These are phyloP conservation scores for Nephila pilipes DNA, from an alignment of 1,140 invertebrate genomes.

Conservation along the genomic window DNA sequence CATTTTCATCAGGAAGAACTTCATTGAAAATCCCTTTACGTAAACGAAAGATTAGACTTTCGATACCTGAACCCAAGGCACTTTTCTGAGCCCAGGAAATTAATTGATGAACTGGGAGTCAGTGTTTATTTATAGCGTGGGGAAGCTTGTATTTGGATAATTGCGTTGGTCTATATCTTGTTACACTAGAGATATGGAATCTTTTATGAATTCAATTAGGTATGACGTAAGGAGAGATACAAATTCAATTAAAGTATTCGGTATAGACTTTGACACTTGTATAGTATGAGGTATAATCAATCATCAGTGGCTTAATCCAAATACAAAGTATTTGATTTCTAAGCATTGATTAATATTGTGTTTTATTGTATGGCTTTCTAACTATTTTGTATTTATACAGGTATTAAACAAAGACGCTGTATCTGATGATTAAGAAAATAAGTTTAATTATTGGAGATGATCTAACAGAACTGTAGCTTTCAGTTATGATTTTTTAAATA, in stretches of 20 bases:
- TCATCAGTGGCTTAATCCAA: too few species aligned
- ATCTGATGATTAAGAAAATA: too few species aligned
- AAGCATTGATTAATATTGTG: too few species aligned
- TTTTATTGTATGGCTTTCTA: too few species aligned
- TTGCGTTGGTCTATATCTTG: neutral
- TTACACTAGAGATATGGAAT: neutral
- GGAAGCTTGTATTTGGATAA: neutral
- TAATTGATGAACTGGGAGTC: conserved; percentile 9
- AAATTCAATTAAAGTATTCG: conserved; percentile 1
- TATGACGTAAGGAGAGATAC: neutral
- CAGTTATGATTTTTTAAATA: too few species aligned
- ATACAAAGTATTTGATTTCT: too few species aligned
- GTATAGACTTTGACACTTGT: neutral
- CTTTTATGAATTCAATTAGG: neutral
- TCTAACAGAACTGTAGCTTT: too few species aligned
- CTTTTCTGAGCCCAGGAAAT: neutral
- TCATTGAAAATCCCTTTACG: neutral
- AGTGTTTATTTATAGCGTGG: neutral
- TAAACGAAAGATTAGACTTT: neutral
- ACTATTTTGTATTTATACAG: too few species aligned
- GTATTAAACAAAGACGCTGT: too few species aligned
- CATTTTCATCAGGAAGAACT: neutral
- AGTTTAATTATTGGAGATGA: too few species aligned
- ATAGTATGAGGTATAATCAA: too few species aligned
- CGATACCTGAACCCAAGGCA: conserved; percentile 18